Conservation (phyloP, 2,797 vertebrate species). For the Scolopax rusticola region DNA sequence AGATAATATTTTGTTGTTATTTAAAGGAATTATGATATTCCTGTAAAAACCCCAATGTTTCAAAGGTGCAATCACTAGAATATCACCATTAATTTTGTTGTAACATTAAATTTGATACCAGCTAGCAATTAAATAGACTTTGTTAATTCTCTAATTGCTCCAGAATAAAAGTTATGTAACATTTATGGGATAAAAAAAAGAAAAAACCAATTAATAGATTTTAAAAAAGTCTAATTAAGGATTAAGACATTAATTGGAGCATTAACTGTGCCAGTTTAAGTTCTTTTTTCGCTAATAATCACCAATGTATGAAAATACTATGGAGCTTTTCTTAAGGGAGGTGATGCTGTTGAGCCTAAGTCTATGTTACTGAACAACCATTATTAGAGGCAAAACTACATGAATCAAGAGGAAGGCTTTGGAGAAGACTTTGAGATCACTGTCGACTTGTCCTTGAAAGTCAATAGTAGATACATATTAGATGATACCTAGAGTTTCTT, state of each 20-base stretch:
- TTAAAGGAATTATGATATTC: too few species aligned
- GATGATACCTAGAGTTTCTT: not conserved
- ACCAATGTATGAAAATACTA: not conserved
- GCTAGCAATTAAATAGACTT: not conserved
- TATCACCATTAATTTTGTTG: not conserved
- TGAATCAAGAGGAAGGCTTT: not conserved
- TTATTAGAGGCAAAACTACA: not conserved
- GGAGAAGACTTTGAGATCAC: not conserved
- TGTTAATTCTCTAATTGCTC: not conserved
- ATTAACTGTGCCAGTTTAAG: rapidly evolving
- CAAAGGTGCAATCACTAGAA: not conserved
- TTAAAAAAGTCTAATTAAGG: not conserved
- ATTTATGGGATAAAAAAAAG: not conserved
- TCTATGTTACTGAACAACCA: not conserved
- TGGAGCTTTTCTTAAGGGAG: not conserved
- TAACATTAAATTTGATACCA: not conserved
- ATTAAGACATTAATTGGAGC: not conserved
- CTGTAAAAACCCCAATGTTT: not conserved
- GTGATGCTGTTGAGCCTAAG: not conserved
- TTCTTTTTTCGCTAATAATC: not conserved
- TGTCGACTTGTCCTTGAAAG: not conserved
- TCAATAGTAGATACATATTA: not conserved
- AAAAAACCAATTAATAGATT: not conserved
- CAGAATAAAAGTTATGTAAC: not conserved
- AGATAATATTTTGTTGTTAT: not conserved